These are phyloP conservation scores for Chaunax sp. DNA, from an alignment of 2,797 vertebrate species.

Conservation along the genomic window DNA sequence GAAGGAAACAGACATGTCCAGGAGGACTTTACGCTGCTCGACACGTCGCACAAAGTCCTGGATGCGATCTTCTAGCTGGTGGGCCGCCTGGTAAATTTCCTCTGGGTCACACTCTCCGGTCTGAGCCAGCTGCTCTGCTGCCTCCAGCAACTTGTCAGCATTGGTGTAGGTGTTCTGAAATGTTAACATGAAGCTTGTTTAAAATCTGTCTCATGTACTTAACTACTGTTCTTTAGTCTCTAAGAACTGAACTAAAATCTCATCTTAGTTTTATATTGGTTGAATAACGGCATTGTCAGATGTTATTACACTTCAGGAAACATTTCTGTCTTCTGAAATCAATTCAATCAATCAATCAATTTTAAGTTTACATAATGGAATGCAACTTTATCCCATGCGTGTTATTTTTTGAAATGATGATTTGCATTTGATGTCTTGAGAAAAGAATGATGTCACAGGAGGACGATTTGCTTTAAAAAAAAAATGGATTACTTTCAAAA, in stretches of 20 bases:
- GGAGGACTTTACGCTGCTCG: conserved; percentile 93
- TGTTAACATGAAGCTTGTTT: conserved; percentile 9
- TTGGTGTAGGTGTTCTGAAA: conserved; percentile 97
- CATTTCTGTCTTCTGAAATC: too few species aligned
- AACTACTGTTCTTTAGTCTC: background rate
- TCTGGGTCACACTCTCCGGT: conserved; percentile 98
- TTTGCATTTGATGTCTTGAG: background rate
- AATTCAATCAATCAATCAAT: background rate
- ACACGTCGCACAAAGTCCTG: conserved; percentile 98
- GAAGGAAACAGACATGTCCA: conserved; percentile 98
- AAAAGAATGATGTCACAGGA: background rate
- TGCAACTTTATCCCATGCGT: background rate
- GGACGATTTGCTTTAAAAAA: background rate
- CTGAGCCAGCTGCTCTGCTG: conserved; percentile 96
- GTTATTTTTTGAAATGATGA: background rate
- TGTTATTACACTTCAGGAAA: too few species aligned
- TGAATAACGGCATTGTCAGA: background rate
- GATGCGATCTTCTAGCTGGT: conserved; percentile 96
- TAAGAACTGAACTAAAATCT: background rate
- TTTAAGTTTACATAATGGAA: background rate
- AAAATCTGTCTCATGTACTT: background rate
- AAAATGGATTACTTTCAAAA: conserved; percentile 1
- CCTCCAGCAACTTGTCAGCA: conserved; percentile 95
- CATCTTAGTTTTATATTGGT: background rate
- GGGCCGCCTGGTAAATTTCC: conserved; percentile 98